A percentile compares a stretch with the other conserved stretches of the same genome.
These are phyloP conservation scores for Danio kyathit DNA, from an alignment of 2,797 vertebrate species.

Conservation along the genomic window DNA sequence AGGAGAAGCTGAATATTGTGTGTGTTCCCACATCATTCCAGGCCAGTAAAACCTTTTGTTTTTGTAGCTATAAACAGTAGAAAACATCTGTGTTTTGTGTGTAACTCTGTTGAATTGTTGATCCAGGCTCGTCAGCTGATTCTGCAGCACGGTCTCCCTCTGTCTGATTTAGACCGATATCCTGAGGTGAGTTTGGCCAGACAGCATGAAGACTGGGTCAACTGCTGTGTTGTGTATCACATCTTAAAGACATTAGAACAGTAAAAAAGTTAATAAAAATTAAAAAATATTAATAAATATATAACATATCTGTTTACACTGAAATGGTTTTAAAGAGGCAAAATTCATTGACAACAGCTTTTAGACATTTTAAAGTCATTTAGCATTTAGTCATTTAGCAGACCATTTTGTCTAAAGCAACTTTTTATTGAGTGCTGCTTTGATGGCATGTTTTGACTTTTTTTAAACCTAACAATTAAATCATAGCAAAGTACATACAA, in stretches of 20 bases:
- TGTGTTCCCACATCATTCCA: conserved; percentile 98
- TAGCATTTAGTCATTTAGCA: too few relatives aligned
- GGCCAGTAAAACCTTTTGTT: conserved; percentile 72
- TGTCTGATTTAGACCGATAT: conserved; percentile 94
- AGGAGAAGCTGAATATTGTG: conserved; percentile 91
- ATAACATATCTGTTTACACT: conserved; percentile 1
- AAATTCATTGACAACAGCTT: too few relatives aligned
- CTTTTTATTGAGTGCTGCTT: too few relatives aligned
- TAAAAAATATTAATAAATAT: too few relatives aligned
- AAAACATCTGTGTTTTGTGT: neutral
- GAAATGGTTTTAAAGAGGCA: too few relatives aligned
- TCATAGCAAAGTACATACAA: too few relatives aligned
- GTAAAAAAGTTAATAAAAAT: neutral
- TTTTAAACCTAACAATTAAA: too few relatives aligned
- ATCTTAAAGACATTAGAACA: neutral
- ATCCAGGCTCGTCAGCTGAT: conserved; percentile 95
- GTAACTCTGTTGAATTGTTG: neutral
- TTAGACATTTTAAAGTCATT: too few relatives aligned
- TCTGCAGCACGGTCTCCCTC: conserved; percentile 87
- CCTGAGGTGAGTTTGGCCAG: conserved; percentile 84
- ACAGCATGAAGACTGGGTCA: neutral
- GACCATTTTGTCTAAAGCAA: too few relatives aligned
- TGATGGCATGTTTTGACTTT: too few relatives aligned
- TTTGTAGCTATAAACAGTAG: neutral
- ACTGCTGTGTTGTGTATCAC: neutral